A percentile compares a stretch with the other conserved stretches of the same genome.
Evolutionary conservation across 1,140 invertebrate species (phyloP).

Genomic region (Euwallacea fornicatus): DNA sequence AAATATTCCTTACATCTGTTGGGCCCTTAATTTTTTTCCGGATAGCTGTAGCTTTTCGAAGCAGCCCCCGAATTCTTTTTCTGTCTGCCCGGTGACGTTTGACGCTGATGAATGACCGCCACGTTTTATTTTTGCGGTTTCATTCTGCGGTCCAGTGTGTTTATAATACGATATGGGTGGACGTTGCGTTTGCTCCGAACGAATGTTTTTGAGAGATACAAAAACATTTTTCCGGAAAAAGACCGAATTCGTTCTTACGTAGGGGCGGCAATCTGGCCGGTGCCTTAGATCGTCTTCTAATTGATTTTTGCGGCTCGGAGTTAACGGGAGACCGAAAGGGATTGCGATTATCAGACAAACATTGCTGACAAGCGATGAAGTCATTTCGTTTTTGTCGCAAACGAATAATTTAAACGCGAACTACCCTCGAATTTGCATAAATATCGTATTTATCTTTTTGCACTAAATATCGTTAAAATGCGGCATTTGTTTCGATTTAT

Average conservation of each 20-base stretch:
- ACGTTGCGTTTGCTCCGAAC: constrained; percentile 11
- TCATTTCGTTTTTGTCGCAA: no score
- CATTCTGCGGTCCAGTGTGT: constrained; percentile 16
- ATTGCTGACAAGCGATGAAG: no score
- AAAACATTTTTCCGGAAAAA: constrained; percentile 8
- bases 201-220: constrained; percentile 13
- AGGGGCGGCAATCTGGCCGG: neutral
- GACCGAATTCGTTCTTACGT: neutral
- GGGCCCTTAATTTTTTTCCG: constrained; percentile 8
- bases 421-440: no score
- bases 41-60: constrained; percentile 7
- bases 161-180: constrained; percentile 21
- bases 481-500: neutral
- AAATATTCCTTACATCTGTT: constrained; percentile 2
- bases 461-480: neutral
- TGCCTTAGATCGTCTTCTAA: neutral
- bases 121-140: constrained; percentile 23
- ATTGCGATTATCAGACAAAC: no score
- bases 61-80: neutral
- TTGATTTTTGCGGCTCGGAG: neutral
- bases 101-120: constrained; percentile 9
- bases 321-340: no score
- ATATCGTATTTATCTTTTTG: no score
- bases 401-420: no score
- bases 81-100: constrained; percentile 1